Evolutionary conservation across 37 sponge, comb jelly and placozoan species (phyloP).

Genomic region (Spongia lamella): DNA sequence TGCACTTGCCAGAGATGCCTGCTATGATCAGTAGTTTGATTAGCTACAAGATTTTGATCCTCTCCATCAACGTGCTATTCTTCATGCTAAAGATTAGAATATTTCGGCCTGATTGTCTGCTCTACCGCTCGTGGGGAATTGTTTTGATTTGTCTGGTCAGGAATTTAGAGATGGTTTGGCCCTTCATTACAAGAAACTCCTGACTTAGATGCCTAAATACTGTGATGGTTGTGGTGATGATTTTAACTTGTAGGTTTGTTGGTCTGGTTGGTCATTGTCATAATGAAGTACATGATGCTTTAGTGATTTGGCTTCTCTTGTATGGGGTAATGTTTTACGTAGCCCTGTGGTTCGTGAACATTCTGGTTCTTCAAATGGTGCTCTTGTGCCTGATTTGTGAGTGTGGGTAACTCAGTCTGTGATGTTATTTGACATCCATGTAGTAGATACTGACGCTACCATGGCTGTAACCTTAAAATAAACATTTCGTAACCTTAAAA

Average conservation of each 20-base stretch:
- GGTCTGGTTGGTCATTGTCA: constrained; percentile 37
- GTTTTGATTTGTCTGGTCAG: constrained; percentile 30
- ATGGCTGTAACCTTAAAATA: too few species aligned
- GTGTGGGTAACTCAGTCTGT: constrained; percentile 41
- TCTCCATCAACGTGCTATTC: constrained; percentile 18
- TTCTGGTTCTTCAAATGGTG: neutral
- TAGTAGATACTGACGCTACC: constrained; percentile 56
- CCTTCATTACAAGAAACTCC: constrained; percentile 9
- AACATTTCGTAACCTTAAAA: too few species aligned
- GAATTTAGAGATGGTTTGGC: constrained; percentile 43
- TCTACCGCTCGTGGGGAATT: constrained; percentile 7
- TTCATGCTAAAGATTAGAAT: constrained; percentile 18
- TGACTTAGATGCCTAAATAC: constrained; percentile 6
- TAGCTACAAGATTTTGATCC: too few species aligned
- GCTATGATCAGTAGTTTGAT: too few species aligned
- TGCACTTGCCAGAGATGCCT: too few species aligned
- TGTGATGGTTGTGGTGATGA: constrained; percentile 45
- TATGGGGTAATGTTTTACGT: constrained; percentile 19
- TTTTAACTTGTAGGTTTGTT: constrained; percentile 32
- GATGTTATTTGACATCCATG: constrained; percentile 54
- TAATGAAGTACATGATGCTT: constrained; percentile 51
- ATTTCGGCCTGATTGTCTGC: constrained; percentile 26
- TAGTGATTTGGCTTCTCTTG: constrained; percentile 41
- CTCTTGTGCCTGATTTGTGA: constrained; percentile 36
- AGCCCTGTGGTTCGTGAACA: constrained; percentile 38